These are phyloP conservation scores for Odontocerum albicorne DNA, from an alignment of 2,888 invertebrate genomes.

Conservation along the genomic window DNA sequence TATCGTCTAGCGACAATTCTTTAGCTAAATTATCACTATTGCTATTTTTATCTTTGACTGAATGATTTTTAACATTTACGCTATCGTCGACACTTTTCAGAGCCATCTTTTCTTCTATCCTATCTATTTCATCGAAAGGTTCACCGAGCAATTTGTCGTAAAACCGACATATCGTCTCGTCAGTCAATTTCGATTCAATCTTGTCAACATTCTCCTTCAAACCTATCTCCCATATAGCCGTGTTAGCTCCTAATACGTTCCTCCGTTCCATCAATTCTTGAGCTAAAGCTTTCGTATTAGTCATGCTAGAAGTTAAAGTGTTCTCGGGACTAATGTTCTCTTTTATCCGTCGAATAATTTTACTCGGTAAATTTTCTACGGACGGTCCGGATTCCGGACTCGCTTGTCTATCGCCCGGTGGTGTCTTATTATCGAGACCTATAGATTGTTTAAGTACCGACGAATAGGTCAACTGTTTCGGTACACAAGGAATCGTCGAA, in stretches of 20 bases:
- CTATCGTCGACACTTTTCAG: background rate
- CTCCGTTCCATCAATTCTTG: slow-evolving; percentile 47
- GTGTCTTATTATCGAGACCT: slow-evolving; percentile 48
- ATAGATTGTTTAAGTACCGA: slow-evolving; percentile 46
- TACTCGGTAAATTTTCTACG: slow-evolving; percentile 56
- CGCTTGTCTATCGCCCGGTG: slow-evolving; percentile 38
- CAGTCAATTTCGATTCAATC: background rate
- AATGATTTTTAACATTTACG: background rate
- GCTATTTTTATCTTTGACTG: slow-evolving; percentile 7
- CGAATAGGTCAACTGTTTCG: slow-evolving; percentile 10
- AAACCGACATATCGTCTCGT: slow-evolving; percentile 1
- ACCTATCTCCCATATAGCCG: slow-evolving; percentile 13
- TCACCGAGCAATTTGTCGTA: slow-evolving; percentile 14
- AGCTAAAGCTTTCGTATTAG: slow-evolving; percentile 48
- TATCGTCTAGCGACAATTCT: slow-evolving; percentile 2
- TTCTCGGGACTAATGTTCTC: slow-evolving; percentile 67
- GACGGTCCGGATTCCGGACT: slow-evolving; percentile 50
- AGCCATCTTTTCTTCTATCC: too few relatives aligned
- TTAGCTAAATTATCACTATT: slow-evolving; percentile 1
- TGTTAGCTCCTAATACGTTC: slow-evolving; percentile 30
- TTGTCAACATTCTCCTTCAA: slow-evolving; percentile 4
- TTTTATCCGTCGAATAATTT: slow-evolving; percentile 61
- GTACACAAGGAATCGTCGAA: background rate
- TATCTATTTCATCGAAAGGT: background rate
- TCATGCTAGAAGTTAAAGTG: slow-evolving; percentile 53